Evolutionary conservation across 2,888 invertebrate genomes (phyloP), one percentile per base, ranked within the genome.

Genomic region (Ennomos quercinarius): DNA sequence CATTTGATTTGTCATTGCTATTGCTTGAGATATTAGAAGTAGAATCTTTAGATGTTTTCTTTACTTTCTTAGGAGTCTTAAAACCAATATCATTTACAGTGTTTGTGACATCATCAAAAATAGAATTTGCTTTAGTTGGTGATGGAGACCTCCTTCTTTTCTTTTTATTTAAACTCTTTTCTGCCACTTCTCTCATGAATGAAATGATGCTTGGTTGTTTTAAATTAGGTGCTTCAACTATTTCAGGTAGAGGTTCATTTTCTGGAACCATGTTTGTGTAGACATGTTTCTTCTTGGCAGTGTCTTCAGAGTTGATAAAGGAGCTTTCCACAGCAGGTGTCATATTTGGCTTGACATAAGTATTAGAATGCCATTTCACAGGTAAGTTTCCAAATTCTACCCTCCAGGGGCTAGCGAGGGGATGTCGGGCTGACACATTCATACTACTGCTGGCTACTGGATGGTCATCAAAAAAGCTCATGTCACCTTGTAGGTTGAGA

Each of bases 301-400:
- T 70, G 35, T 86, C 85, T 69, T 81, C 81, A 44, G 81, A 73
- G 59, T 85, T 84, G 0, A 91, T 80, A 55, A 88, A 92, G 6
- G 92, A 92, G 55, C 86, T 81, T 62, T 93, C 93, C 12, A 91
- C 83, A 10, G 93, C 90, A 41, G 93, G 93, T 43, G 93, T 93
- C 93, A 93, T 91, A 59, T 93, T 89, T 9, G 93, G 66, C 67
- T 93, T 93, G 0, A 92, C 80, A 74, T 91, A 89, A 8, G 88
- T 81, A 61, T 92, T 89, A 5, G 78, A 83, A 56, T 84, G 90
- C 92, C 92, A 93, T 74, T 84, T 93, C 56, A 91, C 86, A 5
- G 91, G 89, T 48, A 92, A 74, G 54, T 73, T 85, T 10, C 79
- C 80, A 72, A 90, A 92, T 67, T 93, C 89, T 1, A 84, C 87